phyloP scores from a whole-genome alignment of 2,113 vertebrate genomes.

The Crotalus viridis region DNA sequence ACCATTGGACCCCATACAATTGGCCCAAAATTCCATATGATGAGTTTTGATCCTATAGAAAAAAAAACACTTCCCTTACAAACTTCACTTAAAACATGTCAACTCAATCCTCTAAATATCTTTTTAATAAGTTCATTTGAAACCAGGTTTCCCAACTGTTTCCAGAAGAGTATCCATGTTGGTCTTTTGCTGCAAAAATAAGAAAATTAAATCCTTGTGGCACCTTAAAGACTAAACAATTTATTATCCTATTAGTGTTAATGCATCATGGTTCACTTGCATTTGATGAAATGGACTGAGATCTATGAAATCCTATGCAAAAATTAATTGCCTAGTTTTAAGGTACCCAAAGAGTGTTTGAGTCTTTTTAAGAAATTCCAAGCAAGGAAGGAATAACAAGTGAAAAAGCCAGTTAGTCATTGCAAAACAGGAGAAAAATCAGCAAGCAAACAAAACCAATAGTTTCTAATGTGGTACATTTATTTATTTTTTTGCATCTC shows the following conservation, averaged over 20 bases:
- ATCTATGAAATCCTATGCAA: neutral
- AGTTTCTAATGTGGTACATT: neutral
- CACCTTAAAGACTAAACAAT: neutral
- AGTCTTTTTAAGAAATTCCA: neutral
- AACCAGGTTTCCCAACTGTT: neutral
- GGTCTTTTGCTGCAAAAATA: neutral
- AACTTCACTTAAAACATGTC: neutral
- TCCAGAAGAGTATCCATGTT: neutral
- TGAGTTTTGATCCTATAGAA: neutral
- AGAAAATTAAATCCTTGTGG: neutral
- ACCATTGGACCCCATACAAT: neutral
- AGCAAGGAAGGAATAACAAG: neutral
- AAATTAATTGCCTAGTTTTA: neutral
- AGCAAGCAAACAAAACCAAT: neutral
- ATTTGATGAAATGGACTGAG: neutral
- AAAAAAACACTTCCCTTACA: neutral
- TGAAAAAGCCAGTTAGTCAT: neutral
- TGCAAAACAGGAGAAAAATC: neutral
- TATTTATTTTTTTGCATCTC: neutral
- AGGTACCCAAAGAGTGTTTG: neutral
- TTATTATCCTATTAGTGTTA: neutral
- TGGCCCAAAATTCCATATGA: neutral
- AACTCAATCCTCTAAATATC: neutral
- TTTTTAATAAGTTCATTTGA: neutral
- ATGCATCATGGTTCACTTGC: neutral